Evolutionary conservation across 35 echinoderm and acorn worm genomes (phyloP).

Genomic region (Diadema setosum): DNA sequence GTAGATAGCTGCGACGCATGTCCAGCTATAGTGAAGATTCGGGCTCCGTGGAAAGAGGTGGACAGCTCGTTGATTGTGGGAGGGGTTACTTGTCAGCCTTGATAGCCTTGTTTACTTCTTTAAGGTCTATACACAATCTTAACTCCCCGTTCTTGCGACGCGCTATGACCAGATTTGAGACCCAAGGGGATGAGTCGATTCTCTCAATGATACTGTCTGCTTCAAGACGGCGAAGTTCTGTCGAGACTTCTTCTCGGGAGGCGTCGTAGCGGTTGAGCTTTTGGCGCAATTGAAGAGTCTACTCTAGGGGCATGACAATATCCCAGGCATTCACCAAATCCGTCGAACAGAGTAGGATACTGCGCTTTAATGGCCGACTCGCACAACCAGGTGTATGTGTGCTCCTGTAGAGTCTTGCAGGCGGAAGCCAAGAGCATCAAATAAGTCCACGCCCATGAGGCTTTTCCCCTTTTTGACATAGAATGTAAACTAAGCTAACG

Average conservation of each 20-base stretch:
- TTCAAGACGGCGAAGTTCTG: neutral
- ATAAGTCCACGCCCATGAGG: slow-evolving; percentile 15
- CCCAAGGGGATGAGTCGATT: neutral
- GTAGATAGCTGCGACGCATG: neutral
- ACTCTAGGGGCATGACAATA: neutral
- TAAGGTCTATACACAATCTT: slow-evolving; percentile 23
- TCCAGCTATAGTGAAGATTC: slow-evolving; percentile 2
- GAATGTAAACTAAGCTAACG: neutral
- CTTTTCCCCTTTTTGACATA: neutral
- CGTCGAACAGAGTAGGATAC: neutral
- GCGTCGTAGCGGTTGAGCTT: neutral
- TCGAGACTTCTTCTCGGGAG: neutral
- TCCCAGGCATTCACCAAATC: neutral
- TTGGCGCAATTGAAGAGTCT: neutral
- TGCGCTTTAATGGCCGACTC: neutral
- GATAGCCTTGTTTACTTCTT: neutral
- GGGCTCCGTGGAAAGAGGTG: neutral
- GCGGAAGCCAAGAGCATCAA: neutral
- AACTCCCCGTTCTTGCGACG: slow-evolving; percentile 1
- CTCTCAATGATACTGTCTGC: neutral
- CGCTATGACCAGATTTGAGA: neutral
- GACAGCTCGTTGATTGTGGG: neutral
- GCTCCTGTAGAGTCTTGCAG: neutral
- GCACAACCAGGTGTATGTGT: neutral
- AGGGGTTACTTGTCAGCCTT: neutral